A percentile compares a stretch with the other conserved stretches of the same genome.
Conservation (phyloP, 2,888 invertebrate species). For the Eugnorisma glareosa region DNA sequence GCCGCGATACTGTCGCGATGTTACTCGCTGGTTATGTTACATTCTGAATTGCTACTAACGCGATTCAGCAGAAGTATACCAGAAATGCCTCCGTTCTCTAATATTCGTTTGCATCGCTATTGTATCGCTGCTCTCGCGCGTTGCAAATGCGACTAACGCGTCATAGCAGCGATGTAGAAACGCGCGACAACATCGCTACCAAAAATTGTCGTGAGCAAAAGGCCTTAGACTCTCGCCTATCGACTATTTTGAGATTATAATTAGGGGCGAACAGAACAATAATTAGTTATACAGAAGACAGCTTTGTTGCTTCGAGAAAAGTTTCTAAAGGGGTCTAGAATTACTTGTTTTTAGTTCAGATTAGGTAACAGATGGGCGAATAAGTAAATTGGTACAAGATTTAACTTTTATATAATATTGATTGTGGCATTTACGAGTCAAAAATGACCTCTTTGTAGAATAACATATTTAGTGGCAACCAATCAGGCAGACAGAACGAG, state of each 20-base stretch:
- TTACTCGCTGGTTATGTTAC: background rate
- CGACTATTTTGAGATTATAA: constrained; percentile 33
- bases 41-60: background rate
- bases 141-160: background rate
- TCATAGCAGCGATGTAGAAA: background rate
- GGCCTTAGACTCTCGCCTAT: background rate
- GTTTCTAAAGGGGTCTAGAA: constrained; percentile 22
- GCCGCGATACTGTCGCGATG: background rate
- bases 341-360: constrained; percentile 22
- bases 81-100: no score
- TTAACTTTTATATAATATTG: constrained; percentile 20
- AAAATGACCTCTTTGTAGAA: background rate
- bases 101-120: background rate
- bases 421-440: background rate
- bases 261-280: constrained; percentile 24
- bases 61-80: background rate
- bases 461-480: background rate
- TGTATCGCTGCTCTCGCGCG: background rate
- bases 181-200: background rate
- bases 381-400: constrained; percentile 17
- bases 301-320: constrained; percentile 18
- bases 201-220: background rate
- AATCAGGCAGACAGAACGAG: background rate
- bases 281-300: constrained; percentile 21
- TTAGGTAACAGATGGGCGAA: constrained; percentile 12